A percentile compares a stretch with the other conserved stretches of the same genome.
phyloP scores from a whole-genome alignment of 2,113 vertebrate species.

The Fulica atra region DNA sequence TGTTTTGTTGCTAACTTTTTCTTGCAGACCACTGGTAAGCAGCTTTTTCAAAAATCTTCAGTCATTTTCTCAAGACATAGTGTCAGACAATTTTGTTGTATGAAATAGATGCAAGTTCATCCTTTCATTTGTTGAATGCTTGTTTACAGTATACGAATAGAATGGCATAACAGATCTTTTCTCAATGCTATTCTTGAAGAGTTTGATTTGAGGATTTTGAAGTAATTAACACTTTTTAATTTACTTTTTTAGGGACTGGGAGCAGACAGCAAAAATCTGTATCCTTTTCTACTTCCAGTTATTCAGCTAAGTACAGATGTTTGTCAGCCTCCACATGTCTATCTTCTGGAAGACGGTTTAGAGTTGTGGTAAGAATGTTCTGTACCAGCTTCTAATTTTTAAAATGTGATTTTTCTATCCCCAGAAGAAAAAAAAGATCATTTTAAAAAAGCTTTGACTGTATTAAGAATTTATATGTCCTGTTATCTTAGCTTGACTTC shows the following conservation, averaged over 20 bases:
- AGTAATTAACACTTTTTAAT: conserved; percentile 7
- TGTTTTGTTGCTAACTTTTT: neutral
- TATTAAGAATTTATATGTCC: neutral
- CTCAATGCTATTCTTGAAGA: neutral
- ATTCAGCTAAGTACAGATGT: conserved; percentile 98
- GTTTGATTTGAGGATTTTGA: neutral
- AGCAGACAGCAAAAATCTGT: conserved; percentile 94
- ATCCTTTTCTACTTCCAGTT: conserved; percentile 95
- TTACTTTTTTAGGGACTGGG: conserved; percentile 86
- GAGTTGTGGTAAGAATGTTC: conserved; percentile 89
- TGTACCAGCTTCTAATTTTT: neutral
- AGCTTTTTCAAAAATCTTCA: neutral
- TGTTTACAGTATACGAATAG: neutral
- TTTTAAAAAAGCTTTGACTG: neutral
- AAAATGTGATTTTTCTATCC: neutral
- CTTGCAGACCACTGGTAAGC: neutral
- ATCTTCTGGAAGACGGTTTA: conserved; percentile 96
- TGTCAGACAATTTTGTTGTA: neutral
- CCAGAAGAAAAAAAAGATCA: neutral
- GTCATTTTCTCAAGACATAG: neutral
- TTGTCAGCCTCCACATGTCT: conserved; percentile 95
- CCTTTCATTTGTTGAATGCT: neutral
- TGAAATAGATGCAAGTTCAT: neutral
- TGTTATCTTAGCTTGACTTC: neutral
- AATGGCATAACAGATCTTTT: neutral